Evolutionary conservation across 2,888 invertebrate species (phyloP).

Genomic region (Cerastis leucographa): DNA sequence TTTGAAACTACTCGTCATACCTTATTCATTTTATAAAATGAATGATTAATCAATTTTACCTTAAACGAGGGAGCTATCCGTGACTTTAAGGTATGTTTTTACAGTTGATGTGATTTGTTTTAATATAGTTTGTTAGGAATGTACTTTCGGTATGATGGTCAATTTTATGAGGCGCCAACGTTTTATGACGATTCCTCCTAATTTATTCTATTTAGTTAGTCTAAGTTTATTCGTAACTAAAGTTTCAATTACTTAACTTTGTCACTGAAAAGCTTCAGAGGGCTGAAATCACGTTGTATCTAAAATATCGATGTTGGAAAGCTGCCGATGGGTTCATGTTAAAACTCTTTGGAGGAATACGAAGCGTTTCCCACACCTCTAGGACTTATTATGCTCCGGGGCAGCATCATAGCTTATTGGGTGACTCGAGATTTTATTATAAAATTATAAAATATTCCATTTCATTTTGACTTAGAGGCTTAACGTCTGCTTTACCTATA

Average conservation of each 20-base stretch:
- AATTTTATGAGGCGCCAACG: background rate
- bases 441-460: slow-evolving; percentile 19
- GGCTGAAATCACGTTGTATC: background rate
- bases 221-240: background rate
- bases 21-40: slow-evolving; percentile 1
- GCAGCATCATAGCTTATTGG: background rate
- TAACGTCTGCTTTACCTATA: slow-evolving; percentile 19
- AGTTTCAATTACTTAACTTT: background rate
- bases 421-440: background rate
- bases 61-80: slow-evolving; percentile 3
- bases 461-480: slow-evolving; percentile 1
- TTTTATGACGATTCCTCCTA: background rate
- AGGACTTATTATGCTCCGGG: background rate
- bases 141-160: background rate
- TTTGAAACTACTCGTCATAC: slow-evolving; percentile 18
- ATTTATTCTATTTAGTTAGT: too few relatives aligned
- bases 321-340: background rate
- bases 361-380: background rate
- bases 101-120: background rate
- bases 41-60: slow-evolving; percentile 41
- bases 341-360: background rate
- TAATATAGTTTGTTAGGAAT: background rate
- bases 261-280: background rate
- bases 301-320: background rate
- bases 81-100: background rate